These are phyloP conservation scores for Antechinus stuartii DNA, from an alignment of 2,113 vertebrate genomes.

Conservation along the genomic window DNA sequence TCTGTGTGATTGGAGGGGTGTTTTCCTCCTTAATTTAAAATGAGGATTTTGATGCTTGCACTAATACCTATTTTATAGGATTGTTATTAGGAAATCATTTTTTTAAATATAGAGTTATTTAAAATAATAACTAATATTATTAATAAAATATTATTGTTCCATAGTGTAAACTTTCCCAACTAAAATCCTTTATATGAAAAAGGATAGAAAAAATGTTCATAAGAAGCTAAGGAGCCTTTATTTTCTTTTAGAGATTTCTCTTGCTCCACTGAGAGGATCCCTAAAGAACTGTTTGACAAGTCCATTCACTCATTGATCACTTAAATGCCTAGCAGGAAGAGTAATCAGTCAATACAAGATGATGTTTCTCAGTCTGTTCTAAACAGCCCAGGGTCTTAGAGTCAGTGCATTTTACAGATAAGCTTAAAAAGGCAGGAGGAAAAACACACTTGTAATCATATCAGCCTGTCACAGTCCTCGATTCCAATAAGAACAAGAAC, in stretches of 20 bases:
- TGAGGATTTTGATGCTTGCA: not conserved
- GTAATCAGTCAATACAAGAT: conserved; percentile 47
- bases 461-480: conserved; percentile 77
- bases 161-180: not conserved
- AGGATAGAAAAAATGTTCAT: not conserved
- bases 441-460: conserved; percentile 67
- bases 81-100: not conserved
- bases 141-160: not conserved
- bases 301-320: conserved; percentile 48
- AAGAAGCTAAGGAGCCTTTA: not conserved
- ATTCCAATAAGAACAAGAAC: conserved; percentile 65
- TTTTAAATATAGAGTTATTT: not conserved
- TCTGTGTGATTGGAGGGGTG: not conserved
- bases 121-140: not conserved
- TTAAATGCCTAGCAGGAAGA: conserved; percentile 52
- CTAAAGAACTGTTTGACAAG: conserved; percentile 61
- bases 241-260: not conserved
- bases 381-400: conserved; percentile 60
- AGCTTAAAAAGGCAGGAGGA: conserved; percentile 60
- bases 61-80: not conserved
- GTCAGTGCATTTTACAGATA: conserved; percentile 49
- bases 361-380: conserved; percentile 54
- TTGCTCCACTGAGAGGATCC: not conserved
- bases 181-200: not conserved
- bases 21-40: not conserved